Conservation (phyloP, 2,797 vertebrate genomes). For the Emydoidea blandingii region DNA sequence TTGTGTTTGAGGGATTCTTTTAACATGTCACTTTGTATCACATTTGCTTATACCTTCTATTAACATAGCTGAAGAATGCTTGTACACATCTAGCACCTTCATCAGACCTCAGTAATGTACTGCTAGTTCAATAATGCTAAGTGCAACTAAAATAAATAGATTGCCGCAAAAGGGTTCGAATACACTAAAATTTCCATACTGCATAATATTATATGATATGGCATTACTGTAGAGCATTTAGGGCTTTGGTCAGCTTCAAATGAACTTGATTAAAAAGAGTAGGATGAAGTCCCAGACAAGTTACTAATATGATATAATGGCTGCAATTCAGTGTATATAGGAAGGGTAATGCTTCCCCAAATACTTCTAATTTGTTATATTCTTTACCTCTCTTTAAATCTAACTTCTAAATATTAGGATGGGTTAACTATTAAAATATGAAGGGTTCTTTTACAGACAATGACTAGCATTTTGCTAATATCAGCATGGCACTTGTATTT, state of each 20-base stretch:
- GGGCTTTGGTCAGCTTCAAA: background rate
- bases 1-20: background rate
- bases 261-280: background rate
- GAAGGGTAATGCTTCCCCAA: background rate
- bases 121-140: background rate
- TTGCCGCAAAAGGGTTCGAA: background rate
- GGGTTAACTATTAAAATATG: slow-evolving; percentile 25
- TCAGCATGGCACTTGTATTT: background rate
- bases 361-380: background rate
- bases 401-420: background rate
- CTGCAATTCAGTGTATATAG: background rate
- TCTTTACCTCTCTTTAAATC: background rate
- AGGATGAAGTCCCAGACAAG: background rate
- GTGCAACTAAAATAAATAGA: background rate
- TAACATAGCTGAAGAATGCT: background rate
- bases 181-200: background rate
- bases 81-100: background rate
- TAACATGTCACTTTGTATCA: background rate
- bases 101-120: background rate
- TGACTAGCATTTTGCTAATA: slow-evolving; percentile 39
- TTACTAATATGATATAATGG: background rate
- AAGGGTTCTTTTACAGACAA: slow-evolving; percentile 36
- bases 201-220: background rate
- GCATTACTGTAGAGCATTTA: background rate
- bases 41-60: background rate